Evolutionary conservation across 2,888 invertebrate genomes (phyloP).

Genomic region (Caenorhabditis sp.): DNA sequence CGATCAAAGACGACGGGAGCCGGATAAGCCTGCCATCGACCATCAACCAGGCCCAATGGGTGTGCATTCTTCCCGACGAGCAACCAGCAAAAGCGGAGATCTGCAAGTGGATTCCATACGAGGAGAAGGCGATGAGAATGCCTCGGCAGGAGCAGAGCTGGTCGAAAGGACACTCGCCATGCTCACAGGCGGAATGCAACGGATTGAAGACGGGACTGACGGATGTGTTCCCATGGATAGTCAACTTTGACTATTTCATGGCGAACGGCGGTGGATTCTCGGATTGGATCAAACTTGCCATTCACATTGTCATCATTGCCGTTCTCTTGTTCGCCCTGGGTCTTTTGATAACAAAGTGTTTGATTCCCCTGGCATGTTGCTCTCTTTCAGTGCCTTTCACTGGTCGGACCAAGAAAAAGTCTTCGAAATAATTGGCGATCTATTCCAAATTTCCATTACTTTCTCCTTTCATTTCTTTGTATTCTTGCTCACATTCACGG

Average conservation of each 20-base stretch:
- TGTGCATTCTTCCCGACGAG: constrained; percentile 63
- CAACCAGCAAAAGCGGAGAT: constrained; percentile 57
- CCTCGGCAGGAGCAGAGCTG: constrained; percentile 59
- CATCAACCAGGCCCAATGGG: constrained; percentile 60
- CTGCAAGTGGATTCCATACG: constrained; percentile 66
- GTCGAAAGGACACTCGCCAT: constrained; percentile 63
- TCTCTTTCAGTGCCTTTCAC: constrained; percentile 48
- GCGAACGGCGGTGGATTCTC: constrained; percentile 50
- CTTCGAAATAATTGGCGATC: no score
- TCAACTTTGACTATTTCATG: constrained; percentile 55
- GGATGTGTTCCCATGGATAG: constrained; percentile 46
- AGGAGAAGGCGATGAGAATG: constrained; percentile 58
- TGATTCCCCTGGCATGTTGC: constrained; percentile 59
- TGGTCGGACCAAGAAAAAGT: constrained; percentile 31
- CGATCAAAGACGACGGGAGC: constrained; percentile 56
- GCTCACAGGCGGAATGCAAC: constrained; percentile 48
- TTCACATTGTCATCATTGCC: constrained; percentile 47
- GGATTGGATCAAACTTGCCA: constrained; percentile 55
- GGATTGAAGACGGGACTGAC: neutral
- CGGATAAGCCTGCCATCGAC: constrained; percentile 58
- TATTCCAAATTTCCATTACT: no score
- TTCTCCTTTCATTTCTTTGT: constrained; percentile 1
- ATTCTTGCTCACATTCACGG: constrained; percentile 48
- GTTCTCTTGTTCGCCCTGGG: constrained; percentile 30
- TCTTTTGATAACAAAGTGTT: constrained; percentile 48